Conservation (phyloP, 2,113 vertebrate species). For the Vombatus ursinus region DNA sequence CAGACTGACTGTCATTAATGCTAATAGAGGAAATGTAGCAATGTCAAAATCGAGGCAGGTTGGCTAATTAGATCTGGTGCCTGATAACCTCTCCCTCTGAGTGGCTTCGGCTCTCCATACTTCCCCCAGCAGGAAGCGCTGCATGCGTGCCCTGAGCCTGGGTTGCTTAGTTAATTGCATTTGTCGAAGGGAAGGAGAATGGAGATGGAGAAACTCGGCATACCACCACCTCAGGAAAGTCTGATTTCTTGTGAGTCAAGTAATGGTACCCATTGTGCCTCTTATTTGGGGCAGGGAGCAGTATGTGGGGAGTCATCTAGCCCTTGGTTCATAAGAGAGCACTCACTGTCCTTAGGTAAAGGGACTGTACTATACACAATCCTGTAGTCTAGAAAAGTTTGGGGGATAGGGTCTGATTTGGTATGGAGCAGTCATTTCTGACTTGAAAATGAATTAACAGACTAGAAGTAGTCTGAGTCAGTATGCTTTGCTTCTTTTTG, state of each 20-base stretch:
- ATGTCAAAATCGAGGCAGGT: conserved; percentile 64
- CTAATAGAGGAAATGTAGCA: conserved; percentile 65
- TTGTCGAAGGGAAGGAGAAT: conserved; percentile 34
- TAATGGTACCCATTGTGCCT: not conserved
- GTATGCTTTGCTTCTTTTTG: not conserved
- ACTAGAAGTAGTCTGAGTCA: not conserved
- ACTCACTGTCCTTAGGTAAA: not conserved
- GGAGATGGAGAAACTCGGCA: conserved; percentile 41
- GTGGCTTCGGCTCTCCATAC: conserved; percentile 39
- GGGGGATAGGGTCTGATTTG: not conserved
- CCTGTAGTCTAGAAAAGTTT: not conserved
- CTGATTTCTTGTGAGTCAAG: conserved; percentile 8
- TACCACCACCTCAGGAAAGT: not conserved
- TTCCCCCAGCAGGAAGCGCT: conserved; percentile 70
- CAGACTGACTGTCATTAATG: conserved; percentile 64
- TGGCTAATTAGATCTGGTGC: conserved; percentile 74
- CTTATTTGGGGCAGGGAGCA: not conserved
- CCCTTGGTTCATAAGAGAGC: not conserved
- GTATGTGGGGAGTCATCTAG: not conserved
- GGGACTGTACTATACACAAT: not conserved
- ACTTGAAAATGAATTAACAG: not conserved
- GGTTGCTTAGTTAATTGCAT: conserved; percentile 66
- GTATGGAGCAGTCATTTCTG: not conserved
- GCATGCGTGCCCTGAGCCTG: conserved; percentile 47
- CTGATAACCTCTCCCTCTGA: conserved; percentile 60